Base-by-base conservation (phyloP, 2,888 invertebrate genomes). In the Pogonocherus hispidulus region DNA sequence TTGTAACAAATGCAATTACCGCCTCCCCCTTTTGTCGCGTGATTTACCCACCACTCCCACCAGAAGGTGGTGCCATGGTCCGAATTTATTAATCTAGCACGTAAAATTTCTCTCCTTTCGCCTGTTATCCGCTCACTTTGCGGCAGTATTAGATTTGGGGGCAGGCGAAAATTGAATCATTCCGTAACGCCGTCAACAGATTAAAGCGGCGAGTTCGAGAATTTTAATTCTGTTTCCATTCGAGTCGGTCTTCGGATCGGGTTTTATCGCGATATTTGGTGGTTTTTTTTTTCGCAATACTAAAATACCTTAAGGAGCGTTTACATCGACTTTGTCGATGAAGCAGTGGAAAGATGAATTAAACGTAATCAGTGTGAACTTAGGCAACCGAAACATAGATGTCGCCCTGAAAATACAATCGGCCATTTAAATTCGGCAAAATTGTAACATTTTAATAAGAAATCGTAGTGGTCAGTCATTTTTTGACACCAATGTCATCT, bases 161-260 rank as follows among this genome's bases (percentile, higher is more conserved):
- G 69, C 69, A 65, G 69, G 73, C 63, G 70, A 66, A 73, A 73
- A 73, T 73, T 71, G 73, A 73, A 73, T 73, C 69, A 71, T 69
- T 72, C 14, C 68, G 57, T 70, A 67, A 68, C 49, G 64, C 69
- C 72, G 66, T 72, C 72, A 72, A 72, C 72, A 64, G 72, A 68
- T 69, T 62, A 55, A 62, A 62, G 66, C 47, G 68, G 55, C 41
- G 49, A 52, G 69, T 63, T 54, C 37, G 52, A 47, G 72, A 72
- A 68, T 72, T 66, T 70, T 68, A 72, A 67, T 67, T 65, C 60
- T 67, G 60, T 64, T 64, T 6, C n/a, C 5, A 1, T 14, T 27
- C 27, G 19, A 47, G 47, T 3, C 9, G 16, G 14, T 19, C 11
- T 3, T 6, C 47, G 19, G 41, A 9, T 41, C 9, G 3, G 3